phyloP scores from a whole-genome alignment of 2,797 vertebrate species.

The Heterohyrax brucei region DNA sequence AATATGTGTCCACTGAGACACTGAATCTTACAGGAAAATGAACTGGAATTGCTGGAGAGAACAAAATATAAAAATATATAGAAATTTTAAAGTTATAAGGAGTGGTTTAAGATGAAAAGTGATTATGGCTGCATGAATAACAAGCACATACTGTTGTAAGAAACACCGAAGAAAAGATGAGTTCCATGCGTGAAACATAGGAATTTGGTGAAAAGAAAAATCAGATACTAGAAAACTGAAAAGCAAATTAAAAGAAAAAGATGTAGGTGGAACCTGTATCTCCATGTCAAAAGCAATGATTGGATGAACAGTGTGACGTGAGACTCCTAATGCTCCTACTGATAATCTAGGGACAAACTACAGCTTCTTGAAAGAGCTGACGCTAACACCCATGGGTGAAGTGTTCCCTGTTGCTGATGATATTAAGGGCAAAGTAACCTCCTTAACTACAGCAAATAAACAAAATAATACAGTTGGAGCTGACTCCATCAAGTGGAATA shows the following conservation, averaged over 20 bases:
- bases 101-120: not conserved
- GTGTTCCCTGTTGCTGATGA: not conserved
- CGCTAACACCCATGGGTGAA: not conserved
- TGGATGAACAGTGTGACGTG: not conserved
- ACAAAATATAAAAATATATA: not conserved
- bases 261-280: not conserved
- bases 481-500: not conserved
- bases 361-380: not conserved
- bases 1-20: not conserved
- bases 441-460: not conserved
- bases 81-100: not conserved
- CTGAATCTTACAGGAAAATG: not conserved
- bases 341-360: not conserved
- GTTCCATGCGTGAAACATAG: not conserved
- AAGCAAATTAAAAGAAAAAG: constrained; percentile 56
- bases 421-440: not conserved
- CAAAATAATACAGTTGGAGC: not conserved
- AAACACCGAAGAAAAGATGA: not conserved
- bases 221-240: not conserved
- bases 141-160: not conserved
- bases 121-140: not conserved
- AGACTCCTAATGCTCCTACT: not conserved
- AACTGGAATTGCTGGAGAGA: constrained; percentile 21
- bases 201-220: constrained; percentile 37
- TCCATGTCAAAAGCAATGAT: constrained; percentile 2